phyloP scores from a whole-genome alignment of 2,888 invertebrate species.

The Caenorhabditis sp. region DNA sequence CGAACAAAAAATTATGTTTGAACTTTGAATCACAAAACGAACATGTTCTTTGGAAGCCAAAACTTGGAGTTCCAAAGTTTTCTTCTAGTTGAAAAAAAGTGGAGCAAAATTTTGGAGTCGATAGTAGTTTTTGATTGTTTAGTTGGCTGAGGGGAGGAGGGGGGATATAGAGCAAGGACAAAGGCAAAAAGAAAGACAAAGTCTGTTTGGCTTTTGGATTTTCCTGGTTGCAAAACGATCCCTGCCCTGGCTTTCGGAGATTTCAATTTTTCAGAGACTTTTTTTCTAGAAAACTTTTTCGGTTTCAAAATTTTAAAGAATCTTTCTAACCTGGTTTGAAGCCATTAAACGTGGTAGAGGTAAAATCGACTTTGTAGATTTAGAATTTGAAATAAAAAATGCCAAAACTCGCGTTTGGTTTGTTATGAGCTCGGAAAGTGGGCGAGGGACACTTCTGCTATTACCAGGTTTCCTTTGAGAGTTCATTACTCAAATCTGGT shows the following conservation, averaged over 20 bases:
- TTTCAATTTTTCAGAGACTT: neutral
- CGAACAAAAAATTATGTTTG: slow-evolving; percentile 23
- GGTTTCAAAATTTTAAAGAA: too few relatives aligned
- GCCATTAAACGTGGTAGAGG: too few relatives aligned
- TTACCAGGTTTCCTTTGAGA: too few relatives aligned
- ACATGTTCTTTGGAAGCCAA: neutral
- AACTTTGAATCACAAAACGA: slow-evolving; percentile 31
- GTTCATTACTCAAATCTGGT: too few relatives aligned
- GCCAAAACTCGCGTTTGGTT: too few relatives aligned
- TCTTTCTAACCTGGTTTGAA: too few relatives aligned
- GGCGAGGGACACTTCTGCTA: too few relatives aligned
- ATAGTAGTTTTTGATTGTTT: slow-evolving; percentile 4
- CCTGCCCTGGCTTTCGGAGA: neutral
- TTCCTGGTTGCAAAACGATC: slow-evolving; percentile 16
- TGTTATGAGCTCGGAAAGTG: too few relatives aligned
- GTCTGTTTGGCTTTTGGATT: slow-evolving; percentile 10
- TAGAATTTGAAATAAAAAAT: too few relatives aligned
- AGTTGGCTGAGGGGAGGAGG: slow-evolving; percentile 16
- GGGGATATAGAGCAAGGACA: slow-evolving; percentile 11
- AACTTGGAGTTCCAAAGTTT: neutral
- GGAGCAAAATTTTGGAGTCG: slow-evolving; percentile 10
- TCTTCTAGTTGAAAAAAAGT: neutral
- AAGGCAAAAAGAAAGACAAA: slow-evolving; percentile 2
- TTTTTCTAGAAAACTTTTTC: neutral
- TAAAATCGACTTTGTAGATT: too few relatives aligned